These are phyloP conservation scores for Pogonomyrmex barbatus DNA, from an alignment of 1,140 invertebrate species.

Conservation along the genomic window DNA sequence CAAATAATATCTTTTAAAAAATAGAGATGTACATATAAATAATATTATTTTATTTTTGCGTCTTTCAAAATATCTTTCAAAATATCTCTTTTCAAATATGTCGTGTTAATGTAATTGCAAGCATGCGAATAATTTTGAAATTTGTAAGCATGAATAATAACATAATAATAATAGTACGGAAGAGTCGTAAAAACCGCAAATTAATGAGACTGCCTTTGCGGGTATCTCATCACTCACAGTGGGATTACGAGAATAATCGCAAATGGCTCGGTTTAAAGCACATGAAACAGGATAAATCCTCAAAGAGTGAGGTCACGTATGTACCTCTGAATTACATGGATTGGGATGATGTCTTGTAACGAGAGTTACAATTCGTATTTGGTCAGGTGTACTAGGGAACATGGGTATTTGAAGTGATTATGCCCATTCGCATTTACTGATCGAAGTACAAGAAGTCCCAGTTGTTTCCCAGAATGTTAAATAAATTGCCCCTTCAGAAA, in stretches of 20 bases:
- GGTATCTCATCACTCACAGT: conserved; percentile 24
- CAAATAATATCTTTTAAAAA: not conserved
- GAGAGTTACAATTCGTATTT: conserved; percentile 28
- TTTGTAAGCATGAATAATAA: conserved; percentile 8
- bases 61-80: not conserved
- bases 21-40: not conserved
- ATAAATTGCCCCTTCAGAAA: conserved; percentile 24
- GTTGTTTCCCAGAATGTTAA: not conserved
- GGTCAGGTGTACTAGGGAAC: not conserved
- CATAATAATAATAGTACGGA: not conserved
- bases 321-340: not conserved
- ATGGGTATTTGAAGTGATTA: not conserved
- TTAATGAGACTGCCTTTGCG: conserved; percentile 32
- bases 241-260: conserved; percentile 23
- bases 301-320: not conserved
- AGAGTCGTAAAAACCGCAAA: not conserved
- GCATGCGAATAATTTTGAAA: not conserved
- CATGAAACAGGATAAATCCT: not conserved
- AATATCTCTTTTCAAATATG: not conserved
- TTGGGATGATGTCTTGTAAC: not conserved
- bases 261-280: not conserved
- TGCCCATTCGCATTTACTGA: not conserved
- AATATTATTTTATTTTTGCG: not conserved
- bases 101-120: conserved; percentile 2
- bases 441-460: not conserved